Evolutionary conservation across 2,888 invertebrate species (phyloP).

Genomic region (Leptinotarsa juncta): DNA sequence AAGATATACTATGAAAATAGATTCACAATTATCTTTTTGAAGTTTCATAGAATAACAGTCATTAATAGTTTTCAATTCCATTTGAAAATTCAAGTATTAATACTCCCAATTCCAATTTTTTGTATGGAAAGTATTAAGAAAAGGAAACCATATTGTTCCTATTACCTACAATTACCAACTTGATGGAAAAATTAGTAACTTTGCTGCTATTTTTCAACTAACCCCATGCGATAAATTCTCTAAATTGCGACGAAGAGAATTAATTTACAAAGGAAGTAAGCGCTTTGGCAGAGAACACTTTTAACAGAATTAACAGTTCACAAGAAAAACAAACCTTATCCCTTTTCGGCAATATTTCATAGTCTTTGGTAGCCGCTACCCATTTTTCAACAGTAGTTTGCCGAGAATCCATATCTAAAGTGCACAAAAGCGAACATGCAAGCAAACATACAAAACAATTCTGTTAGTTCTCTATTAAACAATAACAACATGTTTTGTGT

Average conservation of each 20-base stretch:
- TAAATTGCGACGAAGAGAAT: conserved; percentile 18
- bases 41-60: no score
- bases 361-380: conserved; percentile 61
- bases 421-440: conserved; percentile 51
- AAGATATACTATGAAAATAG: no score
- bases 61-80: no score
- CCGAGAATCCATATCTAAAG: conserved; percentile 53
- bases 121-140: no score
- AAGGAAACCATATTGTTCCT: neutral
- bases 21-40: no score
- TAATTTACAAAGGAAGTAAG: conserved; percentile 9
- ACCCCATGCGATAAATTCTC: conserved; percentile 12
- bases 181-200: neutral
- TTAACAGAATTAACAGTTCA: conserved; percentile 23
- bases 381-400: conserved; percentile 58
- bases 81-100: no score
- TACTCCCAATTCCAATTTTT: no score
- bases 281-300: conserved; percentile 21
- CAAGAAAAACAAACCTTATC: conserved; percentile 61
- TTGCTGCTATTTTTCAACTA: neutral
- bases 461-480: neutral
- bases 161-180: neutral
- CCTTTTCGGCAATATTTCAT: conserved; percentile 55
- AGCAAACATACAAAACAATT: conserved; percentile 37
- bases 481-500: neutral